Conservation (phyloP, 2,113 vertebrate species). For the Ciconia maguari region DNA sequence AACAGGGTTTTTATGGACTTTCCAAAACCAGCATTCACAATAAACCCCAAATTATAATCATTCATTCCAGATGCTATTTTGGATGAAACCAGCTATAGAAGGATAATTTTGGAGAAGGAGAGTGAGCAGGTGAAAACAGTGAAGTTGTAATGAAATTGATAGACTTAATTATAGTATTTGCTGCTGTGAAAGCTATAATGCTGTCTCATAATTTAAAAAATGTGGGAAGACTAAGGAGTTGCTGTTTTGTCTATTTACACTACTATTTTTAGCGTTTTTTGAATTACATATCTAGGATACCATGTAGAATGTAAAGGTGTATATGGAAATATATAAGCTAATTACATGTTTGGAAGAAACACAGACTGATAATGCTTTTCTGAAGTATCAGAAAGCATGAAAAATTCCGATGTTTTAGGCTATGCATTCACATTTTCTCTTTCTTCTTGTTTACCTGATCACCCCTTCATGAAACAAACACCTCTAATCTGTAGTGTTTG, state of each 20-base stretch:
- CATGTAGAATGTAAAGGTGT: neutral
- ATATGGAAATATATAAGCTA: neutral
- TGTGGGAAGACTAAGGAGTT: neutral
- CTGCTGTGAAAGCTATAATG: neutral
- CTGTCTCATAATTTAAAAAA: constrained; percentile 19
- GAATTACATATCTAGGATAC: neutral
- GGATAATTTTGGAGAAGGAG: neutral
- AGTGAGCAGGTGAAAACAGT: neutral
- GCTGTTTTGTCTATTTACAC: constrained; percentile 3
- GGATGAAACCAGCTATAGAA: neutral
- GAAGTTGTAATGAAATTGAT: constrained; percentile 15
- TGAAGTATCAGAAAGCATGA: neutral
- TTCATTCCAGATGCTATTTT: neutral
- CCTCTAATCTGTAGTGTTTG: neutral
- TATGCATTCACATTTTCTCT: neutral
- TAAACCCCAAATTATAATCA: neutral
- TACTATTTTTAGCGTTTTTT: neutral
- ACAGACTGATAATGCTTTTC: neutral
- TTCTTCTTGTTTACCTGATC: neutral
- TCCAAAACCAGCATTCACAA: neutral
- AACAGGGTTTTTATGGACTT: neutral
- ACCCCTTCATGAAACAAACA: neutral
- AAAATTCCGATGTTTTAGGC: neutral
- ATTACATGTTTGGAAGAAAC: neutral
- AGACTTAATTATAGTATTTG: constrained; percentile 23